Evolutionary conservation across 1,140 invertebrate genomes (phyloP).

Genomic region (Brachionus koreanus): DNA sequence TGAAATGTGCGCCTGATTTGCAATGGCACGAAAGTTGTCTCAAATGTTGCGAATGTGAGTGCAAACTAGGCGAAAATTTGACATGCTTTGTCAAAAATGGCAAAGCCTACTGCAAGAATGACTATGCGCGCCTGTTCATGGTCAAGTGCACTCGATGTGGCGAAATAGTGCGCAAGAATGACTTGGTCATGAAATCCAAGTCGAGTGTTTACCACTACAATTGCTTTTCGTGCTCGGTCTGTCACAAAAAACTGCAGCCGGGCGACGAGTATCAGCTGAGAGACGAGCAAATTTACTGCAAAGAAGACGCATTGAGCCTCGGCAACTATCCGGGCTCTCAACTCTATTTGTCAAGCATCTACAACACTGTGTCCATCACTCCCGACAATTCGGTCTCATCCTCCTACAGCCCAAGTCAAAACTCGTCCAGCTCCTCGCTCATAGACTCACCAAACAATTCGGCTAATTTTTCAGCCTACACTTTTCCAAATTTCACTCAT

Average conservation of each 20-base stretch:
- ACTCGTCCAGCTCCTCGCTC: not conserved
- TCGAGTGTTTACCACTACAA: slow-evolving; percentile 92
- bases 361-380: not conserved
- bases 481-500: not conserved
- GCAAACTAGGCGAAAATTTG: slow-evolving; percentile 87
- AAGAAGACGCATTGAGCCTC: slow-evolving; percentile 66
- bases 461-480: not conserved
- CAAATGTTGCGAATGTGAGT: slow-evolving; percentile 84
- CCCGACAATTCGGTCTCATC: slow-evolving; percentile 8
- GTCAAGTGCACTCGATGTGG: slow-evolving; percentile 91
- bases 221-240: slow-evolving; percentile 67
- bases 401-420: slow-evolving; percentile 11
- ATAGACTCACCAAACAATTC: slow-evolving; percentile 22
- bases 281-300: slow-evolving; percentile 85
- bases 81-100: slow-evolving; percentile 91
- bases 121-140: slow-evolving; percentile 87
- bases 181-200: slow-evolving; percentile 89
- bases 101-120: slow-evolving; percentile 89
- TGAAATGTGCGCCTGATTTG: slow-evolving; percentile 83
- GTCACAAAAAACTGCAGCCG: slow-evolving; percentile 73
- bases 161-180: slow-evolving; percentile 80
- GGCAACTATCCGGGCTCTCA: not conserved
- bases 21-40: slow-evolving; percentile 93
- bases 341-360: not conserved
- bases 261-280: slow-evolving; percentile 85